These are phyloP conservation scores for Macrobrachium nipponense DNA, from an alignment of 1,140 invertebrate species.

Conservation along the genomic window DNA sequence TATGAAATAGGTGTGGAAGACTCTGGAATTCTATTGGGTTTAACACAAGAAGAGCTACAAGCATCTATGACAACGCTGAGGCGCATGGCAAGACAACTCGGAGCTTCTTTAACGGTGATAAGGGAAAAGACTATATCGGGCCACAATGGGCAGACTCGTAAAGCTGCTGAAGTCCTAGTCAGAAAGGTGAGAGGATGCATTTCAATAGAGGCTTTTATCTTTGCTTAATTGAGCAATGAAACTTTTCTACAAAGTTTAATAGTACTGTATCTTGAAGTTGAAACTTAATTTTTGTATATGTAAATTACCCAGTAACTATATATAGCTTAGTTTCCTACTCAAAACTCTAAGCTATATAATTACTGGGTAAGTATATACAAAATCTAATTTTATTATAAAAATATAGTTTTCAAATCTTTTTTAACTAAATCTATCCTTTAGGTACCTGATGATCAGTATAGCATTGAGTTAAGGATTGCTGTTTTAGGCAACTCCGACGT, in stretches of 20 bases:
- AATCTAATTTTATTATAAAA: too few species aligned
- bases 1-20: slow-evolving; percentile 98
- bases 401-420: too few species aligned
- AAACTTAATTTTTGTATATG: neutral
- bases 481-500: slow-evolving; percentile 94
- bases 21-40: slow-evolving; percentile 86
- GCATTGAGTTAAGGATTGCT: slow-evolving; percentile 88
- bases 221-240: neutral
- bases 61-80: slow-evolving; percentile 84
- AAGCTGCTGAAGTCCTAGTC: slow-evolving; percentile 88
- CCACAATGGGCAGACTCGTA: slow-evolving; percentile 66
- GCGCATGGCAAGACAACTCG: slow-evolving; percentile 86
- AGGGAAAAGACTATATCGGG: slow-evolving; percentile 73
- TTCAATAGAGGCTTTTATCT: neutral
- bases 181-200: slow-evolving; percentile 77
- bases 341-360: too few species aligned
- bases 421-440: slow-evolving; percentile 61
- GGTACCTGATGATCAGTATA: slow-evolving; percentile 90
- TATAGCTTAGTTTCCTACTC: too few species aligned
- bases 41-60: slow-evolving; percentile 83
- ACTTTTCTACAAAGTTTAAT: neutral
- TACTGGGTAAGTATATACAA: too few species aligned
- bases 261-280: neutral
- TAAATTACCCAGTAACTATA: too few species aligned
- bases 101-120: slow-evolving; percentile 82